Conservation (phyloP, 1,140 invertebrate genomes). For the Leguminivora glycinivorella region DNA sequence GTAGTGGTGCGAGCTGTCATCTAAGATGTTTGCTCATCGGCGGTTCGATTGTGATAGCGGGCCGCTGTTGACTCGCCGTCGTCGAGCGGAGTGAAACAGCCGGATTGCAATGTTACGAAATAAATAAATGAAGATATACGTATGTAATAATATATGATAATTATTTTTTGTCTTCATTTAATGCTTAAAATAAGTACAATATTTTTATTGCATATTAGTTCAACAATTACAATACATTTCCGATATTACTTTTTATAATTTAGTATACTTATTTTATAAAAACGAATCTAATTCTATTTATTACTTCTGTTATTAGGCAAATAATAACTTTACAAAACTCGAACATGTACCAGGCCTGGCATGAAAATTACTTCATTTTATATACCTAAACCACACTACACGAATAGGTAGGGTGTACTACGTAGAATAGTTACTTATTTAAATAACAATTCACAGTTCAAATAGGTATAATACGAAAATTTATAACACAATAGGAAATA, state of each 20-base stretch:
- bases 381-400: background rate
- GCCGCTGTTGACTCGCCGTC: conserved; percentile 6
- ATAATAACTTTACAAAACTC: too few species aligned
- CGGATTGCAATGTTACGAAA: background rate
- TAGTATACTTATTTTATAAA: too few species aligned
- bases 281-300: too few species aligned
- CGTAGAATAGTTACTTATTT: too few species aligned
- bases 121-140: background rate
- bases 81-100: background rate
- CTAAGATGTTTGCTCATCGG: conserved; percentile 12
- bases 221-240: too few species aligned
- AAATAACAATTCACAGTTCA: too few species aligned
- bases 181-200: too few species aligned
- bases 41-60: conserved; percentile 13
- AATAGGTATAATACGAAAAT: background rate
- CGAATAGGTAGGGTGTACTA: background rate
- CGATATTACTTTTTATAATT: too few species aligned
- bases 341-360: background rate
- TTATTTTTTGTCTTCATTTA: too few species aligned
- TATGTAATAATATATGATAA: background rate
- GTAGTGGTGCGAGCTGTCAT: conserved; percentile 4
- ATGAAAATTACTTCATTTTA: background rate
- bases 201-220: too few species aligned
- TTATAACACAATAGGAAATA: background rate
- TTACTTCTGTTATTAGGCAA: too few species aligned